Evolutionary conservation across 2,113 vertebrate species (phyloP), one percentile per base, ranked within the genome.

Genomic region (Toxotes jaculatrix): DNA sequence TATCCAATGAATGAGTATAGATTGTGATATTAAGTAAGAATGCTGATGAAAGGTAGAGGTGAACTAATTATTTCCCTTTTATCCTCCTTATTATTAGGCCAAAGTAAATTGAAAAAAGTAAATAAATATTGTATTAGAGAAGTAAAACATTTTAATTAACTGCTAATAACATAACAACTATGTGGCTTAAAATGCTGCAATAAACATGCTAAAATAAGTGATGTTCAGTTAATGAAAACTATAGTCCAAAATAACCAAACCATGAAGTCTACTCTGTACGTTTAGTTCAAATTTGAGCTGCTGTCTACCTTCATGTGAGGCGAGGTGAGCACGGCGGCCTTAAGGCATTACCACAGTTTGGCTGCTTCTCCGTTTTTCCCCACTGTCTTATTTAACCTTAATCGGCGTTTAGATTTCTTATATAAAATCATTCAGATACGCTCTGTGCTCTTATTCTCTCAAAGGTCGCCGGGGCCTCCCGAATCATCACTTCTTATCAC

Each of bases 391-490:
- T 40, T 59, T 14, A 67, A 51, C 8, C 4, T 36, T 4, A 2
- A 7, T 38, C 6, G 11, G 10, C 8, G 8, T 47, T 59, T 4
- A 49, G 19, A 69, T 77, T 27, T 74, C 40, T 23, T 51, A 2
- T 21, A 21, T 21, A 12, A 6, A 55, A 21, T n/a, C 3, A 10
- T 43, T 36, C 4, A 57, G 13, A 57, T 5, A 8, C n/a, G 16
- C 7, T 7, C 23, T 38, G 53, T 60, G 27, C 27, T 27, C 13
- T 63, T 11, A 5, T 31, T 27, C n/a, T 1, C 47, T 61, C 36
- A 32, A 51, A 70, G n/a, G 47, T 84, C 72, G 72, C 19, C 6
- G 1, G 34, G 60, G 53, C 68, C 68, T 61, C 79, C 13, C 57
- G 36, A 49, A 6, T 3, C 34, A 1, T 14, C 45, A 9, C 34